phyloP scores from a whole-genome alignment of 2,113 vertebrate genomes.

The Raja brachyura region DNA sequence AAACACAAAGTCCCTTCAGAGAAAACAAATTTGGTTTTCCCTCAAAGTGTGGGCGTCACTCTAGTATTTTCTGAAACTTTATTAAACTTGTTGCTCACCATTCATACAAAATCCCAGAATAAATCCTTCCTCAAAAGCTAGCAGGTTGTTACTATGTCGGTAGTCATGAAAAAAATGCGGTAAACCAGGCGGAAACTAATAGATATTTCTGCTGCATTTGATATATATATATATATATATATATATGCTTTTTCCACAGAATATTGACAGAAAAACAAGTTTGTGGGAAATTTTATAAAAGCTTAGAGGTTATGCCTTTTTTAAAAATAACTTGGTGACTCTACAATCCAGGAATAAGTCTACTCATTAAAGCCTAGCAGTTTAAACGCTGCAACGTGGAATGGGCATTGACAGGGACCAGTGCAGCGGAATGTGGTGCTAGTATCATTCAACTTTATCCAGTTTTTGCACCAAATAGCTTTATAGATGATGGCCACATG shows the following conservation, averaged over 20 bases:
- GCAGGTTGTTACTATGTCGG: neutral
- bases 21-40: conserved; percentile 82
- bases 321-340: conserved; percentile 17
- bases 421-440: neutral
- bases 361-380: conserved; percentile 12
- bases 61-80: conserved; percentile 67
- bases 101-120: conserved; percentile 38
- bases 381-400: neutral
- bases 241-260: neutral
- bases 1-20: conserved; percentile 85
- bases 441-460: neutral
- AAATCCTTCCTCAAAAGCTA: neutral
- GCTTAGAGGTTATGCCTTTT: neutral
- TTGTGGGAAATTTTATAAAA: neutral
- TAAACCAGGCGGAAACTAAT: neutral
- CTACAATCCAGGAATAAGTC: conserved; percentile 25
- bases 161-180: neutral
- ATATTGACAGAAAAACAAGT: neutral
- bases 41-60: conserved; percentile 64
- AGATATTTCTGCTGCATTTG: neutral
- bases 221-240: no score
- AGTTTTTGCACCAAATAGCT: conserved; percentile 11
- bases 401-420: neutral
- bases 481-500: neutral
- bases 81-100: conserved; percentile 63